Conservation (phyloP, 2,113 vertebrate genomes). For the Desmodus rotundus region DNA sequence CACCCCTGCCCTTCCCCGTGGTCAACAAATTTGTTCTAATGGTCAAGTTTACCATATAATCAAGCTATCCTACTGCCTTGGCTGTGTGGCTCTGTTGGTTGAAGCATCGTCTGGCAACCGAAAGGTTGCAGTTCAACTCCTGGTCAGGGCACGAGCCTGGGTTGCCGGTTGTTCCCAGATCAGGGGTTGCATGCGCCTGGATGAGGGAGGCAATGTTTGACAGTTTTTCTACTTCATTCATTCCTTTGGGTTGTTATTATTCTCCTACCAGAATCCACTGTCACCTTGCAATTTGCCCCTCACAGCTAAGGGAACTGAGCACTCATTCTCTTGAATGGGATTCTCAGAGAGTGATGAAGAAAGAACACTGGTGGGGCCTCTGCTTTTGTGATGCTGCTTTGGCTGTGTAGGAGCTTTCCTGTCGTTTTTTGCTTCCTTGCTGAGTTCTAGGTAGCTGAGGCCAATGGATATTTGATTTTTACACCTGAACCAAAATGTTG, state of each 20-base stretch:
- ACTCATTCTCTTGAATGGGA: neutral
- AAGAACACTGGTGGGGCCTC: accelerated
- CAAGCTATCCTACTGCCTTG: neutral
- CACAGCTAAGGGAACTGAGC: neutral
- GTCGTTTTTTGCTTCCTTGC: neutral
- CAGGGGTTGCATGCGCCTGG: too few relatives aligned
- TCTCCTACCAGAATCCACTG: neutral
- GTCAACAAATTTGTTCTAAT: neutral
- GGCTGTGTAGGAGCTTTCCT: neutral
- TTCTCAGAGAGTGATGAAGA: neutral
- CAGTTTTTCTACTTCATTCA: neutral
- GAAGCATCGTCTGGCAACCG: too few relatives aligned
- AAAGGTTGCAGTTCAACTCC: too few relatives aligned
- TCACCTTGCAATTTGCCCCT: neutral
- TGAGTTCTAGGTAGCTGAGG: neutral
- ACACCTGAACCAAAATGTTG: neutral
- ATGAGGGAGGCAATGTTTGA: too few relatives aligned
- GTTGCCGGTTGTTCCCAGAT: too few relatives aligned
- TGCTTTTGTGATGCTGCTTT: neutral
- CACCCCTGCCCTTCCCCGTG: neutral
- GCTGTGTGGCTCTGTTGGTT: too few relatives aligned
- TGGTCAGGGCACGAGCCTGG: too few relatives aligned
- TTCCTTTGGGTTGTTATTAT: neutral
- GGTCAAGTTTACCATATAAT: neutral
- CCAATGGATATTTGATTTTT: neutral